Evolutionary conservation across 1,140 invertebrate genomes (phyloP), one percentile per base, ranked within the genome.

Genomic region (Neodiprion fabricii): DNA sequence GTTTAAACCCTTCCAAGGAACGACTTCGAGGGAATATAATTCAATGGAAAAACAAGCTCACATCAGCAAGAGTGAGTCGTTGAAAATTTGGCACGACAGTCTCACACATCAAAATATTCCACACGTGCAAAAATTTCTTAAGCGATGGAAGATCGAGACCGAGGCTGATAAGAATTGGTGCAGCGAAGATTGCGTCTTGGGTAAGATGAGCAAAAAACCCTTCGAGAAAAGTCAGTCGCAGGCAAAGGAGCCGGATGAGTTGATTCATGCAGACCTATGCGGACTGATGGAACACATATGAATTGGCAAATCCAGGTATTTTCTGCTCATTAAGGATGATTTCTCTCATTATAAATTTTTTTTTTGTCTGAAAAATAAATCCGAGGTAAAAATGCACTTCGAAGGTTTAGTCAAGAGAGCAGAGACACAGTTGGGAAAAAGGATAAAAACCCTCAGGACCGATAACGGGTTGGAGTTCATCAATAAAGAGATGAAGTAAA

Each of bases 51-150:
- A 21, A 21, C 72, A 73, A 17, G 72, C 65, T n/a, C 23, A 9
- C 28, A 48, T 21, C 17, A 40, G 3, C 47, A n/a, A 17, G 7
- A 23, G 8, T 9, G 23, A 67, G 2, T 65, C 72, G 17, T 61
- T 67, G 4, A 72, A 82, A 53, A 67, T 80, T 48, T 89, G 87
- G 86, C 85, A 87, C 72, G 72, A 86, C 77, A 80, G 74, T 69
- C 67, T 89, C 11, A 82, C 81, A 0, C 85, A 89, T 75, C 84
- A 89, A 78, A 87, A 85, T 73, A 76, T 82, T 8, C 21, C 67
- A 10, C 80, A 85, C 23, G 82, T 87, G 7, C 84, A 78, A 77
- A 75, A 79, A 10, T 66, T 84, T 4, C 74, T 86, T 9, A 67
- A 74, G 53, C 79, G 79, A 72, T 77, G 80, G 9, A 79, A 85